Evolutionary conservation across 1,140 invertebrate species (phyloP), one percentile per base, ranked within the genome.

Genomic region (Achroia grisella): DNA sequence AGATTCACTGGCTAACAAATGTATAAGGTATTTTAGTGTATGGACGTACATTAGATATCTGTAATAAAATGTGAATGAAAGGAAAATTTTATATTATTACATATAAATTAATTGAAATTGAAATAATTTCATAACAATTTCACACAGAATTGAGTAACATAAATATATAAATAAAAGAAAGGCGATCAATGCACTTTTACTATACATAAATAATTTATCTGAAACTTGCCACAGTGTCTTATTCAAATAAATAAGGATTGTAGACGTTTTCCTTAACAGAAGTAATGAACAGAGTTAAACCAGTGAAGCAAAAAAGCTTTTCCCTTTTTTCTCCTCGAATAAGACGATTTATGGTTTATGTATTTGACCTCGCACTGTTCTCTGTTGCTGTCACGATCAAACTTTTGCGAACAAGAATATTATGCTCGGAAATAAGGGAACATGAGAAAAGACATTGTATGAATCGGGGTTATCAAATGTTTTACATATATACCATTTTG

Each of bases 261-360:
- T 23, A 50, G 52, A 48, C 52, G 48, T 70, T 71, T 72, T 59
- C 54, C 53, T 62, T 60, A 63, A 52, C 54, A 55, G 52, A 61
- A 69, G 62, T 67, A 76, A 78, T 70, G 53, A 68, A 71, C 60
- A 62, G 50, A 62, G 46, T 54, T 62, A 54, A 67, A 68, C 52
- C 62, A 64, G 50, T 70, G 51, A 62, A 64, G 59, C 56, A 68
- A 66, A 65, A 71, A 71, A 64, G 49, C 56, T 55, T 66, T 71
- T 69, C 52, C 64, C 62, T 53, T 65, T 62, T 75, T 59, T 75
- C 58, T 69, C 52, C 53, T 61, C 49, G 47, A 62, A 62, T 61
- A 62, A 62, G 57, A 71, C 67, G 56, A 82, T 79, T 82, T 79
- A 79, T 76, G 51, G 69, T 70, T 77, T 77, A 82, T 82, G 65